Evolutionary conservation across 2,888 invertebrate species (phyloP), one percentile per base, ranked within the genome.

Genomic region (Teleiodes luculella): DNA sequence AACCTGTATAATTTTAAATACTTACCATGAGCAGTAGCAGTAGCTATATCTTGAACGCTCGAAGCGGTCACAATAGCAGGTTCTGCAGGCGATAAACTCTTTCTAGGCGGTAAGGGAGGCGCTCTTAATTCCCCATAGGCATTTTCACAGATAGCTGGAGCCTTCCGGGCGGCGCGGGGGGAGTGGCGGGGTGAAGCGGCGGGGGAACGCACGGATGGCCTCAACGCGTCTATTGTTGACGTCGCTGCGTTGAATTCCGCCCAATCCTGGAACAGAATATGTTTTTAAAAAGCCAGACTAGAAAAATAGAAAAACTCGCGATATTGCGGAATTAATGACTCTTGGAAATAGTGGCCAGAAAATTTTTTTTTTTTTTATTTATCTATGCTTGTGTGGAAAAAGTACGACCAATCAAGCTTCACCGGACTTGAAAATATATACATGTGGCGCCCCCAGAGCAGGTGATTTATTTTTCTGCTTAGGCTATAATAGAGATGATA

Each of bases 241-340:
- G 92, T 92, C 0, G 92, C 92, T 11, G 92, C 92, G 78, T 92
- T 92, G 82, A 92, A 92, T 57, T 91, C 92, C 11, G 86, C 85
- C 82, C 92, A 92, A 60, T 92, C 92, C 92, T 92, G 71, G 2
- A 47, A 55, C 14, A 6, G 39, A 3, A 8, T 16, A 10, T 31
- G 31, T n/a, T n/a, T n/a, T n/a, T n/a, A n/a, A n/a, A n/a, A n/a
- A n/a, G n/a, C n/a, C n/a, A n/a, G n/a, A n/a, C n/a, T n/a, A 24
- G 24, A 24, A 24, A 24, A 24, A 24, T 24, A 24, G 24, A 24
- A 24, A 24, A 24, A 24, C 24, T 4, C 24, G 6, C 3, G 6
- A 24, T 24, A 24, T 24, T 24, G 6, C 3, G 6, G 6, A 24
- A 24, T 24, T n/a, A n/a, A 24, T 24, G 24, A 24, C 24, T 24